Base-by-base conservation (phyloP, 2,888 invertebrate genomes). In the Aspidiotus destructor region DNA sequence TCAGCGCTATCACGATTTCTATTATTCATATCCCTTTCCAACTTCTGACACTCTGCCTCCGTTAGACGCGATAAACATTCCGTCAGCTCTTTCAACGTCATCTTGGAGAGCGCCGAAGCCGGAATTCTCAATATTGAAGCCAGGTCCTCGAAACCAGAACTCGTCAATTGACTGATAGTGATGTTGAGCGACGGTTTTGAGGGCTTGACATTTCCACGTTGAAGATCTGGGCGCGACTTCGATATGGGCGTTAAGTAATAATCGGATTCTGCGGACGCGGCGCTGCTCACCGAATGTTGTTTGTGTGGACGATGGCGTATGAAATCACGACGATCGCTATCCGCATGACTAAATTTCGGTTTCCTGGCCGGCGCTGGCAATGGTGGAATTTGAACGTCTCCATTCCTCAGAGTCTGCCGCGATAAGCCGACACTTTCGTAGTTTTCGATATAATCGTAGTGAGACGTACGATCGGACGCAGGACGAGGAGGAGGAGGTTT, bases 21-120 rank as follows among this genome's bases (percentile, higher is more conserved):
- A 78, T 77, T 28, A 75, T 76, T n/a, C 72, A 72, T 55, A 48
- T 67, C 53, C 72, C 15, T 16, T 41, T 68, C 68, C 28, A 61
- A 53, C 54, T 68, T 61, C 54, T 53, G 60, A 28, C 68, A 68
- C 40, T 61, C 68, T 54, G 68, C 60, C 16, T 60, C 60, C 61
- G 68, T 61, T 52, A 80, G 73, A 69, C 73, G 75, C 0, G 89
- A 84, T 41, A 92, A 81, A 76, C 89, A 89, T 67, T 86, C 85
- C 0, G 92, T 92, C 54, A 93, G 80, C 77, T 92, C 92, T 28
- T 90, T 89, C 70, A 93, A 79, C 0, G 92, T 92, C 86, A 92
- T 87, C 69, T 87, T 88, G 64, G 89, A 89, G 60, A 93, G 78
- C 70, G 89, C 86, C 62, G 84, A 82, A 0, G 88, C 83, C 0